Evolutionary conservation across 2,113 vertebrate species (phyloP).

Genomic region (Phalacrocorax pelagicus): DNA sequence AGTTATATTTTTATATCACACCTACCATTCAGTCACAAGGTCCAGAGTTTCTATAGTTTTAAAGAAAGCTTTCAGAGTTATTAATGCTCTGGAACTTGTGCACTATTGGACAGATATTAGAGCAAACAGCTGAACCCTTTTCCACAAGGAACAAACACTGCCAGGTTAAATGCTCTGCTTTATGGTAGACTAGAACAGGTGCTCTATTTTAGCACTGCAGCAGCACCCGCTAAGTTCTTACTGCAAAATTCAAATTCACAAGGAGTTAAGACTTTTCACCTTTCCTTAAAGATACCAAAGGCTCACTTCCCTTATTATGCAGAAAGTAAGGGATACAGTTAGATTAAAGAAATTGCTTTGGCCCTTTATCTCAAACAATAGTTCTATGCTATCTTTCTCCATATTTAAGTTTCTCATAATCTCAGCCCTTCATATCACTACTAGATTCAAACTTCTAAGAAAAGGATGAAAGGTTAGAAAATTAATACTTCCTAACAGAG

Average conservation of each 20-base stretch:
- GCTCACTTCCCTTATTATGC: not conserved
- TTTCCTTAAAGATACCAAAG: not conserved
- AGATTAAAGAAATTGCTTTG: not conserved
- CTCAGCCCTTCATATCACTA: not conserved
- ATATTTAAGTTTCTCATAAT: not conserved
- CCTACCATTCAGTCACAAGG: not conserved
- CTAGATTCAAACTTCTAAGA: not conserved
- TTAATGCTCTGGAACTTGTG: not conserved
- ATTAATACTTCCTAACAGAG: not conserved
- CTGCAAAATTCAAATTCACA: not conserved
- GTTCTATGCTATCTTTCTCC: not conserved
- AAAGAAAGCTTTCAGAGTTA: not conserved
- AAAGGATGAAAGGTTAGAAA: not conserved
- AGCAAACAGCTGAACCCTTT: not conserved
- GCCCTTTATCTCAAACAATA: not conserved
- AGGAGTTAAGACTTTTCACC: not conserved
- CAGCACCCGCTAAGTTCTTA: not conserved
- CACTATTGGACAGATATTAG: not conserved
- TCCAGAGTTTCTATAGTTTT: not conserved
- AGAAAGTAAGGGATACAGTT: not conserved
- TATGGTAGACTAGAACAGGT: not conserved
- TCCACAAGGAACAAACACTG: not conserved
- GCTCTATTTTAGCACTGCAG: not conserved
- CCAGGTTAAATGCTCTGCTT: not conserved
- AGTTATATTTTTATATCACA: not conserved